Evolutionary conservation across 1,140 invertebrate genomes (phyloP).

Genomic region (Drosophila ficusphila): DNA sequence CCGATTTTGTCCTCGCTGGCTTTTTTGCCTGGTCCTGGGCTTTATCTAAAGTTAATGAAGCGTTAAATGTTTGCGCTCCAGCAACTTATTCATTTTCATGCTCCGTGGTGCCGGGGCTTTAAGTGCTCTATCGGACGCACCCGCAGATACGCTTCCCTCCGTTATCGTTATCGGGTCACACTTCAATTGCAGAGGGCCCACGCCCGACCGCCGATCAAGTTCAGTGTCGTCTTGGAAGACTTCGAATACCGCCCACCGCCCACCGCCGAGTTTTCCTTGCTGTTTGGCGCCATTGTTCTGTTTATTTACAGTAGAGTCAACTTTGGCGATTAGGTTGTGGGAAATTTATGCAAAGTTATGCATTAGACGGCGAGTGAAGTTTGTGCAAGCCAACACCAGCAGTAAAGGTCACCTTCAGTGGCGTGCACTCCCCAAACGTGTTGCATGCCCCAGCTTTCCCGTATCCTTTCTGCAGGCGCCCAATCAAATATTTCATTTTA

Average conservation of each 20-base stretch:
- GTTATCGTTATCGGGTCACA: slow-evolving; percentile 69
- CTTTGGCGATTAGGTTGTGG: slow-evolving; percentile 52
- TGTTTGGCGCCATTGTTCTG: slow-evolving; percentile 47
- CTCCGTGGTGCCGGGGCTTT: slow-evolving; percentile 66
- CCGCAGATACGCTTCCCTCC: slow-evolving; percentile 31
- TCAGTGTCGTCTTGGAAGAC: slow-evolving; percentile 53
- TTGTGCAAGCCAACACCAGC: slow-evolving; percentile 17
- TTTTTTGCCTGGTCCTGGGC: slow-evolving; percentile 48
- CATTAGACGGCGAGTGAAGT: slow-evolving; percentile 37
- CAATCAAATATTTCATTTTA: slow-evolving; percentile 65
- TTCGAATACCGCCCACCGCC: slow-evolving; percentile 6
- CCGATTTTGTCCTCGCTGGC: slow-evolving; percentile 8
- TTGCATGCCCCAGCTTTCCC: slow-evolving; percentile 18
- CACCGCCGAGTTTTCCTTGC: slow-evolving; percentile 1
- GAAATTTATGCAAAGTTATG: slow-evolving; percentile 71
- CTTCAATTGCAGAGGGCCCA: slow-evolving; percentile 59
- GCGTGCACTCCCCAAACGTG: slow-evolving; percentile 12
- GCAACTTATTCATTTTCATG: slow-evolving; percentile 81
- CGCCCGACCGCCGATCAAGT: slow-evolving; percentile 35
- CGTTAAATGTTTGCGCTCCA: slow-evolving; percentile 81
- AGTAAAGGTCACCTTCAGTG: slow-evolving; percentile 64
- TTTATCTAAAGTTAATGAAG: slow-evolving; percentile 82
- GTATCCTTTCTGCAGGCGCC: slow-evolving; percentile 20
- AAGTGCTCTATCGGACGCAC: slow-evolving; percentile 74
- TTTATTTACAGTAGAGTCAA: slow-evolving; percentile 65